These are phyloP conservation scores for Psettodes erumei DNA, from an alignment of 2,113 vertebrate species.

Conservation along the genomic window DNA sequence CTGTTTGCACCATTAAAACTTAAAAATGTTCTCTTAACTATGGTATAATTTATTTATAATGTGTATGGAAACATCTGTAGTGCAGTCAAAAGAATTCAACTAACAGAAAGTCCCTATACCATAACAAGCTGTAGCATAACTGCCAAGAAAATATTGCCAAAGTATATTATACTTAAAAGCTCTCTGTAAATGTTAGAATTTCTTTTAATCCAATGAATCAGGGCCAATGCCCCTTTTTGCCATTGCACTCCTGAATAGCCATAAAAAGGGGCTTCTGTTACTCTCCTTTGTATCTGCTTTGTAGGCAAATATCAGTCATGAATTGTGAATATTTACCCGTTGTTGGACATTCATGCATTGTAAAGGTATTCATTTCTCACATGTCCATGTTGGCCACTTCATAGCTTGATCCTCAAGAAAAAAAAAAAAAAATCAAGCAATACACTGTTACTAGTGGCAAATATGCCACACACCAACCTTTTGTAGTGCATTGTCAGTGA, in stretches of 20 bases:
- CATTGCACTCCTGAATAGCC: background rate
- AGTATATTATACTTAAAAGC: background rate
- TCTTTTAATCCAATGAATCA: conserved; percentile 15
- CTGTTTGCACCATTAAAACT: background rate
- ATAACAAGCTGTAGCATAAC: conserved; percentile 12
- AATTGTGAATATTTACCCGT: conserved; percentile 26
- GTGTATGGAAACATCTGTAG: background rate
- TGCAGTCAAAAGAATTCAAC: background rate
- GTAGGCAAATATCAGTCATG: conserved; percentile 1
- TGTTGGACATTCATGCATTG: conserved; percentile 39
- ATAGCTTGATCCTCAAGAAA: conserved; percentile 7
- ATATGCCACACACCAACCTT: conserved; percentile 36
- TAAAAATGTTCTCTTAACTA: background rate
- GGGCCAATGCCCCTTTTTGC: background rate
- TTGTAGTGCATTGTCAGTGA: conserved; percentile 34
- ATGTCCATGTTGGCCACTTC: background rate
- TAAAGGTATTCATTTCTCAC: conserved; percentile 17
- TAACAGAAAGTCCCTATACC: background rate
- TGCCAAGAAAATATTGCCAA: background rate
- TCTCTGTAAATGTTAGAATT: background rate
- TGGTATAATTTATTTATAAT: background rate
- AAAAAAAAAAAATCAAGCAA: conserved; percentile 8
- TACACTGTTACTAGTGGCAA: conserved; percentile 38
- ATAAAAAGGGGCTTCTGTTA: conserved; percentile 6
- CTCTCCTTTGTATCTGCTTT: conserved; percentile 10